Conservation (phyloP, 1,140 invertebrate species). For the Drosophila funebris region DNA sequence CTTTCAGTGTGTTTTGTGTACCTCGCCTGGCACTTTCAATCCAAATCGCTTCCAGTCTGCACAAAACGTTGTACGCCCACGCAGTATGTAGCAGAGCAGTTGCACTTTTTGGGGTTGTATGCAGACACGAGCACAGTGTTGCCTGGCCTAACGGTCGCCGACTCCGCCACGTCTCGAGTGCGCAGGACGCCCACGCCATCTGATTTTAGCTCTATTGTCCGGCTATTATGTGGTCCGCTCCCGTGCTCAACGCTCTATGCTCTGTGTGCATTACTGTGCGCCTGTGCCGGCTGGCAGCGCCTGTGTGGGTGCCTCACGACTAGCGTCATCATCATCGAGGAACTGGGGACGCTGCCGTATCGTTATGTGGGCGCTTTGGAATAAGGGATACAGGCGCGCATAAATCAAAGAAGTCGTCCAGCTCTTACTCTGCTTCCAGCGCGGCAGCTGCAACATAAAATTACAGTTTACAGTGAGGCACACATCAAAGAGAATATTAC, state of each 20-base stretch:
- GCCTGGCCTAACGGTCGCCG: slow-evolving; percentile 2
- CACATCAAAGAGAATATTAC: neutral
- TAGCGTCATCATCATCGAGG: neutral
- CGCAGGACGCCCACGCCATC: slow-evolving; percentile 36
- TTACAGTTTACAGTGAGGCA: slow-evolving; percentile 20
- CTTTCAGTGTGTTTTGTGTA: slow-evolving; percentile 43
- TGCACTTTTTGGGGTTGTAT: slow-evolving; percentile 59
- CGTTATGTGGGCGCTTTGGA: slow-evolving; percentile 58
- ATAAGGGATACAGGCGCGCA: slow-evolving; percentile 65
- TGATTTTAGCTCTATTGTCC: neutral
- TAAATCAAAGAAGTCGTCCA: slow-evolving; percentile 22
- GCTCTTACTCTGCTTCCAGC: slow-evolving; percentile 30
- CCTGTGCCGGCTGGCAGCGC: slow-evolving; percentile 58
- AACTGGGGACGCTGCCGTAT: neutral
- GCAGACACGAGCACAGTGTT: slow-evolving; percentile 28
- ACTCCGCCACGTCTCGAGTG: slow-evolving; percentile 2
- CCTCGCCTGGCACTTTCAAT: slow-evolving; percentile 33
- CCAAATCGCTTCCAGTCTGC: slow-evolving; percentile 63
- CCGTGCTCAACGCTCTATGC: neutral
- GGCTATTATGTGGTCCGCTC: neutral
- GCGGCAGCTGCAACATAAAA: slow-evolving; percentile 30
- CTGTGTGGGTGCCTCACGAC: slow-evolving; percentile 56
- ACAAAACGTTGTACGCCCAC: slow-evolving; percentile 33
- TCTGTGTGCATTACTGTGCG: slow-evolving; percentile 50
- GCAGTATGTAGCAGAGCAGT: slow-evolving; percentile 14